A percentile compares a stretch with the other conserved stretches of the same genome.
phyloP scores from a whole-genome alignment of 2,113 vertebrate genomes.

The Meriones unguiculatus region DNA sequence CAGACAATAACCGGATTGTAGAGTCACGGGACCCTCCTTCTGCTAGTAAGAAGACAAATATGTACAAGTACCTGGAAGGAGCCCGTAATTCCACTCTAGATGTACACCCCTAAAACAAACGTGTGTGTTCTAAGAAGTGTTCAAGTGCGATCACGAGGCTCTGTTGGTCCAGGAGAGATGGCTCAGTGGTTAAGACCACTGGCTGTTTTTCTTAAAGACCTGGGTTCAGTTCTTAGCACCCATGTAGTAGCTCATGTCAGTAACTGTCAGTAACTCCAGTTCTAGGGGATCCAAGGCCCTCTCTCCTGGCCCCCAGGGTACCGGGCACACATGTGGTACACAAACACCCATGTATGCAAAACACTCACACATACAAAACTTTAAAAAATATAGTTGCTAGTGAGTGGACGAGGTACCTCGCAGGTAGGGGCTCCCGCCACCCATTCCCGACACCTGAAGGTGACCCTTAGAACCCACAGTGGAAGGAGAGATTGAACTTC shows the following conservation, averaged over 20 bases:
- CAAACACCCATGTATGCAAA: not conserved
- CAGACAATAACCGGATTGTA: not conserved
- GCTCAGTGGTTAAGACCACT: not conserved
- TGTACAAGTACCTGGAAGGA: slow-evolving; percentile 12
- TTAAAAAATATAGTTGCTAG: not conserved
- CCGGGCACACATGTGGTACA: not conserved
- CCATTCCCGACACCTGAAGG: not conserved
- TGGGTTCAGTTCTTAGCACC: not conserved
- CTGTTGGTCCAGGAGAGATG: not conserved
- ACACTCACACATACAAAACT: not conserved
- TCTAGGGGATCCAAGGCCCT: not conserved
- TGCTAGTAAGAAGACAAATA: not conserved
- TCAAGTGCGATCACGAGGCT: not conserved
- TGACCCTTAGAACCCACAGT: not conserved
- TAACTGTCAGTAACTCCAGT: not conserved
- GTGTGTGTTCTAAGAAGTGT: not conserved
- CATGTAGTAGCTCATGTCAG: not conserved
- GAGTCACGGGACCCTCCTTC: not conserved
- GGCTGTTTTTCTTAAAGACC: not conserved
- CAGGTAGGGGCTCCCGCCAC: not conserved
- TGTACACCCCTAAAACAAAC: not conserved
- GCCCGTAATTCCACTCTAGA: not conserved
- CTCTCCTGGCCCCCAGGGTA: not conserved
- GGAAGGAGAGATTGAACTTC: not conserved
- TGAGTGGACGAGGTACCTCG: not conserved